phyloP scores from a whole-genome alignment of 2,888 invertebrate genomes.

The Phyllotreta striolata region DNA sequence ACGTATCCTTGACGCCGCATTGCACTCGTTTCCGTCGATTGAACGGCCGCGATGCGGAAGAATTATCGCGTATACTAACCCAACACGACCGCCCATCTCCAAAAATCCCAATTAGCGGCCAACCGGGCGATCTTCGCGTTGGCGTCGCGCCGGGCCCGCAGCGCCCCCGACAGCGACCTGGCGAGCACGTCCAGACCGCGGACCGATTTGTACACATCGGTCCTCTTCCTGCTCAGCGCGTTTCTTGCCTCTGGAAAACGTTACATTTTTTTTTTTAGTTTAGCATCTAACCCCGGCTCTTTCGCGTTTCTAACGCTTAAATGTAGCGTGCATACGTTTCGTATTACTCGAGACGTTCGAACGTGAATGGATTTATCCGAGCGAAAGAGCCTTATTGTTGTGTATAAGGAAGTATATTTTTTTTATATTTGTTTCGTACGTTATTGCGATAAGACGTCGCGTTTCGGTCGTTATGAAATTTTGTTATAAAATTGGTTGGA shows the following conservation, averaged over 20 bases:
- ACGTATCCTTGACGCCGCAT: conserved; percentile 21
- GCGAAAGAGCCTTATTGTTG: not conserved
- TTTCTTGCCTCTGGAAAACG: conserved; percentile 67
- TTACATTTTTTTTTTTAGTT: no score
- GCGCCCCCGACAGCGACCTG: conserved; percentile 59
- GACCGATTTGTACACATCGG: conserved; percentile 67
- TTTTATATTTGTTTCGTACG: no score
- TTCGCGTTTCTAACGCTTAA: conserved; percentile 5
- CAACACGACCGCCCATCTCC: conserved; percentile 71
- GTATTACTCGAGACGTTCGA: conserved; percentile 7
- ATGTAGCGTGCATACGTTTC: conserved; percentile 21
- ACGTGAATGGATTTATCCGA: conserved; percentile 13
- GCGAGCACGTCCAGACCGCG: conserved; percentile 68
- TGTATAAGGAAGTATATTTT: no score
- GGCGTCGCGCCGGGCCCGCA: conserved; percentile 46
- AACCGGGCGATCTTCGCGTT: conserved; percentile 62
- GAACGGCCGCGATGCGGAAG: not conserved
- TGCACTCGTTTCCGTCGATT: not conserved
- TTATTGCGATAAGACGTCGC: no score
- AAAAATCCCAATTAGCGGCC: conserved; percentile 68
- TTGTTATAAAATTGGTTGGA: no score
- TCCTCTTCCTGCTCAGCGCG: conserved; percentile 66
- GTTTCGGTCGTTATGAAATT: no score
- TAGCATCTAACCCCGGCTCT: not conserved
- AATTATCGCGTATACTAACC: conserved; percentile 60